Evolutionary conservation across 2,888 invertebrate genomes (phyloP).

Genomic region (Diabrotica balteata): DNA sequence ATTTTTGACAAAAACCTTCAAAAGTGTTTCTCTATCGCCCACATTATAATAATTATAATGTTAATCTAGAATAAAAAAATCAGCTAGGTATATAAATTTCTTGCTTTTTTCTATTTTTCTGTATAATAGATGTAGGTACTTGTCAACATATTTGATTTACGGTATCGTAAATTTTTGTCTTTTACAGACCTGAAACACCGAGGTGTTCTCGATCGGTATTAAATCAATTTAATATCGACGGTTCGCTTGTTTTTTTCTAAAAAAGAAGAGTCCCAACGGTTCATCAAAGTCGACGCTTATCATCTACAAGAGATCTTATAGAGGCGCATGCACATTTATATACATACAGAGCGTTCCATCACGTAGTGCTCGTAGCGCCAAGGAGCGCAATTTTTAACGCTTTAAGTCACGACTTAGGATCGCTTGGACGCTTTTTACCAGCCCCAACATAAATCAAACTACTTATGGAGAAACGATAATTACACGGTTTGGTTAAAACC

Average conservation of each 20-base stretch:
- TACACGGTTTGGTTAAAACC: conserved; percentile 31
- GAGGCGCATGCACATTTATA: conserved; percentile 19
- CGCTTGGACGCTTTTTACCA: conserved; percentile 24
- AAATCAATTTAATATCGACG: conserved; percentile 13
- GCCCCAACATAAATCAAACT: conserved; percentile 38
- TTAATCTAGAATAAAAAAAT: no score
- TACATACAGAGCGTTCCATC: conserved; percentile 22
- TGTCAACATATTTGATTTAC: no score
- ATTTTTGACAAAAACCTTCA: no score
- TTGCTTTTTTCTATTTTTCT: no score
- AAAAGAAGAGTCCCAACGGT: conserved; percentile 1
- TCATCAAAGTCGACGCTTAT: conserved; percentile 18
- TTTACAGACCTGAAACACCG: not conserved
- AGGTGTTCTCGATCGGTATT: not conserved
- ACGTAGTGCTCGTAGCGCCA: conserved; percentile 31
- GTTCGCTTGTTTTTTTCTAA: not conserved
- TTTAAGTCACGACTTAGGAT: conserved; percentile 29
- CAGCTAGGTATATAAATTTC: no score
- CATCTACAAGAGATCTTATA: conserved; percentile 8
- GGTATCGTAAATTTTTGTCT: no score
- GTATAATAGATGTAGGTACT: no score
- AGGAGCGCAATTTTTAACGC: conserved; percentile 35
- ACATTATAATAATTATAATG: no score
- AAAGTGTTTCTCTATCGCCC: no score
- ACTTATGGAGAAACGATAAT: conserved; percentile 38